phyloP scores from a whole-genome alignment of 1,140 invertebrate species.

The Brachionus rotundiformis region DNA sequence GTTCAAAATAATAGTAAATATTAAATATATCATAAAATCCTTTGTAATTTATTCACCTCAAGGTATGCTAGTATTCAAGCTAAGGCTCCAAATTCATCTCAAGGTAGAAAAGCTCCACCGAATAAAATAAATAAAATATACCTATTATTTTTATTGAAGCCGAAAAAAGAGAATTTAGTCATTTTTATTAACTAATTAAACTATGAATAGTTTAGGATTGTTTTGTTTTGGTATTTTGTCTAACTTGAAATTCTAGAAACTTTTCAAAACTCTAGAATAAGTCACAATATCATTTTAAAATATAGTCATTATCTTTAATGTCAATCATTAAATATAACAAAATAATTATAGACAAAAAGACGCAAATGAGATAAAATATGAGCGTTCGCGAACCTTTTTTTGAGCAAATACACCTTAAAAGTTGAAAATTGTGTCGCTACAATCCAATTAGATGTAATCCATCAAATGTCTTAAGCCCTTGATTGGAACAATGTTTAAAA shows the following conservation, averaged over 20 bases:
- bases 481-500: background rate
- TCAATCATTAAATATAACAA: conserved; percentile 6
- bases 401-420: background rate
- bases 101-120: background rate
- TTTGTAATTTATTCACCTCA: background rate
- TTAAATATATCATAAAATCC: background rate
- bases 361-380: background rate
- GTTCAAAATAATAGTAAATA: too few species aligned
- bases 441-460: background rate
- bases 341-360: background rate
- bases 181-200: conserved; percentile 29
- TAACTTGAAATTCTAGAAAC: conserved; percentile 23
- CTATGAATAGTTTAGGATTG: conserved; percentile 6
- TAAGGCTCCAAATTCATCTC: background rate
- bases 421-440: background rate
- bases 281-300: background rate
- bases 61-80: background rate
- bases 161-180: background rate
- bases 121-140: background rate
- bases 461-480: background rate
- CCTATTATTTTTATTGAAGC: background rate
- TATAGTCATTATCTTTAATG: conserved; percentile 12
- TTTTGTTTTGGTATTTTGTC: background rate
- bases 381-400: background rate
- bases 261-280: conserved; percentile 24